These are phyloP conservation scores for Panthera leo DNA, from an alignment of 2,113 vertebrate species.

Conservation along the genomic window DNA sequence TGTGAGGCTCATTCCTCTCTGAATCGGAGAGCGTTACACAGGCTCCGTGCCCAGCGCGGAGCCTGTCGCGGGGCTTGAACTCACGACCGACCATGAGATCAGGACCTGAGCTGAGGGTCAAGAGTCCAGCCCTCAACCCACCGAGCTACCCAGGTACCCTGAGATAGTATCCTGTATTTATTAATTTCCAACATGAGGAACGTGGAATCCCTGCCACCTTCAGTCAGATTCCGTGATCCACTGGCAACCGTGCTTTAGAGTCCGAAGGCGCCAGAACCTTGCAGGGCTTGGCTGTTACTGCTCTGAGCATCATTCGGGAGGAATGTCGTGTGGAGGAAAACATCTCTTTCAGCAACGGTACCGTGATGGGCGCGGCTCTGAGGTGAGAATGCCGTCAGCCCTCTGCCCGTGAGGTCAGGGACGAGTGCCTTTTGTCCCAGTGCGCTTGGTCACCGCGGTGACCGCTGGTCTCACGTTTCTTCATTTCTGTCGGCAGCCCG, in stretches of 20 bases:
- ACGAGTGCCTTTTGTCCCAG: background rate
- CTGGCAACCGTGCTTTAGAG: background rate
- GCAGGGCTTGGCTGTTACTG: background rate
- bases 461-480: background rate
- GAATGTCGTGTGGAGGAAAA: background rate
- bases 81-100: no score
- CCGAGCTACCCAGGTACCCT: no score
- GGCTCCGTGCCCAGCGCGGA: accelerated
- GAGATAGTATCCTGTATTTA: background rate
- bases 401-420: background rate
- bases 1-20: background rate
- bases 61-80: no score
- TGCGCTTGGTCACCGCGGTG: no score
- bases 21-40: background rate
- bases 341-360: no score
- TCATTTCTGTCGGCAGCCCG: background rate
- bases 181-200: background rate
- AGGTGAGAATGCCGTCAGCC: background rate
- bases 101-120: no score
- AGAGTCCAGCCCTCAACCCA: no score
- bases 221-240: background rate
- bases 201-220: background rate
- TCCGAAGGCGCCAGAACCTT: background rate
- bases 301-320: background rate
- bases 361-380: background rate